Evolutionary conservation across 2,888 invertebrate genomes (phyloP).

Genomic region (Saturnia japonica): DNA sequence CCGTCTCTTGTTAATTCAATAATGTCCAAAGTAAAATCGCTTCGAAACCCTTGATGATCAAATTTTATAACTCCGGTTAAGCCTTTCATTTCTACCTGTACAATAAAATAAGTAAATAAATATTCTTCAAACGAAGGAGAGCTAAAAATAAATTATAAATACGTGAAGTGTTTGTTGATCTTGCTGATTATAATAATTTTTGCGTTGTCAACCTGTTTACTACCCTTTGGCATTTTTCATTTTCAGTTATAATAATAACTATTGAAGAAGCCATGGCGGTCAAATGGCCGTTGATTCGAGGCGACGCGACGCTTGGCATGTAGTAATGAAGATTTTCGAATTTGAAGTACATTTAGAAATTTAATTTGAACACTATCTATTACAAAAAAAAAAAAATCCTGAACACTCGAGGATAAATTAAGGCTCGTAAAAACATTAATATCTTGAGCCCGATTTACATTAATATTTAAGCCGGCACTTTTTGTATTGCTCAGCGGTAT

Average conservation of each 20-base stretch:
- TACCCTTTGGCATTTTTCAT: neutral
- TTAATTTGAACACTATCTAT: neutral
- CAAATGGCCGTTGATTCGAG: neutral
- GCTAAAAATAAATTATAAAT: neutral
- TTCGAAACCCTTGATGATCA: constrained; percentile 95
- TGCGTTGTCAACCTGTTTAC: neutral
- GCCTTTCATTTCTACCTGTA: constrained; percentile 95
- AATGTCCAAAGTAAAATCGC: constrained; percentile 95
- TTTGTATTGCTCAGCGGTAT: neutral
- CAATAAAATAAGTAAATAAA: constrained; percentile 36
- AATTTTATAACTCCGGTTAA: constrained; percentile 96
- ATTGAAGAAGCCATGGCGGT: neutral
- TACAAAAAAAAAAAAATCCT: no score
- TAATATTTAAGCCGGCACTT: neutral
- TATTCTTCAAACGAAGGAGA: neutral
- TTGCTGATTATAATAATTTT: neutral
- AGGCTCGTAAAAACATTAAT: neutral
- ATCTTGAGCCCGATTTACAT: neutral
- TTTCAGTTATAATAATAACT: neutral
- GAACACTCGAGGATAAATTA: no score
- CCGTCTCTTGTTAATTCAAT: constrained; percentile 94
- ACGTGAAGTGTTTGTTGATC: neutral
- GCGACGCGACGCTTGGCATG: neutral
- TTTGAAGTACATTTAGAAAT: neutral
- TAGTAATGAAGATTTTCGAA: neutral